Conservation (phyloP, 2,797 vertebrate species). For the Kryptolebias ocellatus region DNA sequence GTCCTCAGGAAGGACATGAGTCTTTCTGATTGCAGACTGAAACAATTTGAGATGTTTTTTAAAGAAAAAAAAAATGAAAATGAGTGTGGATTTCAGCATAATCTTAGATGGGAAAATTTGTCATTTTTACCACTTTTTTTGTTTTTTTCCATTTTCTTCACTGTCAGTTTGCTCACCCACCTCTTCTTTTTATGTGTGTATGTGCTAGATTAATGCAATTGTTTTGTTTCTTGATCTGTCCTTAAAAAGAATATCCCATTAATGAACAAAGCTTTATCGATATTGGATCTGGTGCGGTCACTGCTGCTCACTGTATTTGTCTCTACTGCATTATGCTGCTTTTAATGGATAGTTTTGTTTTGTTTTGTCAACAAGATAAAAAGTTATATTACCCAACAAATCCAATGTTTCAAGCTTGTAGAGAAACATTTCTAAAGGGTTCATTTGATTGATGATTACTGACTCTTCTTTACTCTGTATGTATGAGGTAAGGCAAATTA, state of each 20-base stretch:
- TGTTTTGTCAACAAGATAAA: slow-evolving; percentile 8
- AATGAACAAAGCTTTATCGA: slow-evolving; percentile 20
- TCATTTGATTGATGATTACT: slow-evolving; percentile 22
- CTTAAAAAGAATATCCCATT: background rate
- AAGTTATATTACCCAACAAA: slow-evolving; percentile 7
- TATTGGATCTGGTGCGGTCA: slow-evolving; percentile 40
- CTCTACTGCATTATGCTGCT: slow-evolving; percentile 17
- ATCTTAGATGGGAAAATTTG: slow-evolving; percentile 14
- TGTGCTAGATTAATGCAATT: slow-evolving; percentile 24
- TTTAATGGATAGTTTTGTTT: slow-evolving; percentile 6
- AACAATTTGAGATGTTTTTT: slow-evolving; percentile 16
- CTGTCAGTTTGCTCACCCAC: background rate
- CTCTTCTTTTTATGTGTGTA: slow-evolving; percentile 15
- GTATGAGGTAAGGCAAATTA: background rate
- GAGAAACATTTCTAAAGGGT: slow-evolving; percentile 18
- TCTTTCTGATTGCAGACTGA: slow-evolving; percentile 25
- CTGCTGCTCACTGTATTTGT: slow-evolving; percentile 25
- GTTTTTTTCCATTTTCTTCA: background rate
- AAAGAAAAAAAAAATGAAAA: slow-evolving; percentile 10
- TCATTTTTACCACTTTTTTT: background rate
- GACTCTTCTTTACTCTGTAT: slow-evolving; percentile 8
- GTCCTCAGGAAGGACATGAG: slow-evolving; percentile 33
- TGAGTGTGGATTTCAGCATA: slow-evolving; percentile 23
- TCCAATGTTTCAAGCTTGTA: slow-evolving; percentile 13
- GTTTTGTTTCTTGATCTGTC: slow-evolving; percentile 53